Percentiles rank a stretch among this genome's conserved stretches.
phyloP scores from a whole-genome alignment of 2,888 invertebrate genomes.

The Brachypalpus laphriformis region DNA sequence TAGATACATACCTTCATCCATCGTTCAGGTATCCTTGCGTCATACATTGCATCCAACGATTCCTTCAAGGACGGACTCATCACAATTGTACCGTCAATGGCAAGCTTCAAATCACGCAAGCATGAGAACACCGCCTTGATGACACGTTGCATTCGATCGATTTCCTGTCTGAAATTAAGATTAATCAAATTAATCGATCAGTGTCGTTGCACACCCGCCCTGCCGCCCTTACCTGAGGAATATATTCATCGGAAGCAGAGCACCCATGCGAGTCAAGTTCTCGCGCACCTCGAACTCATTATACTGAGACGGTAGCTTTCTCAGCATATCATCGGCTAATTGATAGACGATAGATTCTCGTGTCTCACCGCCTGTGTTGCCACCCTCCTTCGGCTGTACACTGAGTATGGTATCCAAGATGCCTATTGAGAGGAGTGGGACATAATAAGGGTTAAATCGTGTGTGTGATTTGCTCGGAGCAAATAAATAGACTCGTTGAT shows the following conservation, averaged over 20 bases:
- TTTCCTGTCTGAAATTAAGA: conserved; percentile 85
- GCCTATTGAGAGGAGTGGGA: conserved; percentile 78
- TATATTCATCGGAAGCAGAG: conserved; percentile 97
- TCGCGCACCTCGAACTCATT: conserved; percentile 95
- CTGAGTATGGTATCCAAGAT: conserved; percentile 96
- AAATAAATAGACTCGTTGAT: background rate
- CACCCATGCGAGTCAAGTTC: conserved; percentile 94
- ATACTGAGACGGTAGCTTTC: conserved; percentile 93
- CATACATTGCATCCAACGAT: conserved; percentile 97
- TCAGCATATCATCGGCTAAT: conserved; percentile 96
- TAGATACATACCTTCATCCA: conserved; percentile 90
- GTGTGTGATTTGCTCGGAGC: conserved; percentile 5
- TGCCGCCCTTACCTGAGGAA: conserved; percentile 86
- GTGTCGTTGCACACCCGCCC: background rate
- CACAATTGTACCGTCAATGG: conserved; percentile 98
- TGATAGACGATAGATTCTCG: conserved; percentile 96
- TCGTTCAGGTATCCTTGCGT: conserved; percentile 94
- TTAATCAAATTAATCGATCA: conserved; percentile 60
- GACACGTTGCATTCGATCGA: conserved; percentile 93
- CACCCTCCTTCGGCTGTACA: conserved; percentile 98
- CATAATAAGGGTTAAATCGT: conserved; percentile 28
- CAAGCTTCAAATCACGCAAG: conserved; percentile 93
- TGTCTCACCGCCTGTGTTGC: conserved; percentile 94
- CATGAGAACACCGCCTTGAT: conserved; percentile 91
- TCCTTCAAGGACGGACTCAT: conserved; percentile 96